phyloP scores from a whole-genome alignment of 2,888 invertebrate species.

The Tuberolachnus salignus region DNA sequence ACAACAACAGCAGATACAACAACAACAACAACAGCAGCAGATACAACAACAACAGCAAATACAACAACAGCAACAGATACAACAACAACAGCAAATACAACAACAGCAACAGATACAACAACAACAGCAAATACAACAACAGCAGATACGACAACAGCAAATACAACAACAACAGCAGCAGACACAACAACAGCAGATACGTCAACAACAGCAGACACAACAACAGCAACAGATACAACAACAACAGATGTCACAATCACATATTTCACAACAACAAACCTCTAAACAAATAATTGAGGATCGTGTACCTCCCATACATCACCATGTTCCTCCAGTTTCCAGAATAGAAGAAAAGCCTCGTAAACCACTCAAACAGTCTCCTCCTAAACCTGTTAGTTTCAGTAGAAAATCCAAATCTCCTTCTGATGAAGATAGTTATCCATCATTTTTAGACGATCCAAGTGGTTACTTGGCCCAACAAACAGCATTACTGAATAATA shows the following conservation, averaged over 20 bases:
- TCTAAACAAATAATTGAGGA: slow-evolving; percentile 63
- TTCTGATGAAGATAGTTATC: slow-evolving; percentile 65
- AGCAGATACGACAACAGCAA: slow-evolving; percentile 60
- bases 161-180: slow-evolving; percentile 31
- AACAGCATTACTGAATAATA: slow-evolving; percentile 83
- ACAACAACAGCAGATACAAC: slow-evolving; percentile 59
- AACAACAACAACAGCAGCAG: slow-evolving; percentile 61
- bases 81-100: slow-evolving; percentile 55
- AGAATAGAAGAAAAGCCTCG: slow-evolving; percentile 64
- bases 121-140: slow-evolving; percentile 57
- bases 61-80: slow-evolving; percentile 9
- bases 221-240: slow-evolving; percentile 51
- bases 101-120: slow-evolving; percentile 1
- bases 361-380: slow-evolving; percentile 60
- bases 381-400: slow-evolving; percentile 44
- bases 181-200: slow-evolving; percentile 38
- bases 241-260: too few relatives aligned
- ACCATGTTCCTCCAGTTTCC: slow-evolving; percentile 65
- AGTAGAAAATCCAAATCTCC: slow-evolving; percentile 66
- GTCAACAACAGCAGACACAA: not conserved
- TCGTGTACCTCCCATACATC: slow-evolving; percentile 76
- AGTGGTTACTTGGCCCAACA: slow-evolving; percentile 90
- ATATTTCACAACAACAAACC: slow-evolving; percentile 37
- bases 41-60: slow-evolving; percentile 61
- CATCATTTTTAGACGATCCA: slow-evolving; percentile 90